A percentile compares a stretch with the other conserved stretches of the same genome.
phyloP scores from a whole-genome alignment of 2,888 invertebrate genomes.

The Epsilonema sp. region DNA sequence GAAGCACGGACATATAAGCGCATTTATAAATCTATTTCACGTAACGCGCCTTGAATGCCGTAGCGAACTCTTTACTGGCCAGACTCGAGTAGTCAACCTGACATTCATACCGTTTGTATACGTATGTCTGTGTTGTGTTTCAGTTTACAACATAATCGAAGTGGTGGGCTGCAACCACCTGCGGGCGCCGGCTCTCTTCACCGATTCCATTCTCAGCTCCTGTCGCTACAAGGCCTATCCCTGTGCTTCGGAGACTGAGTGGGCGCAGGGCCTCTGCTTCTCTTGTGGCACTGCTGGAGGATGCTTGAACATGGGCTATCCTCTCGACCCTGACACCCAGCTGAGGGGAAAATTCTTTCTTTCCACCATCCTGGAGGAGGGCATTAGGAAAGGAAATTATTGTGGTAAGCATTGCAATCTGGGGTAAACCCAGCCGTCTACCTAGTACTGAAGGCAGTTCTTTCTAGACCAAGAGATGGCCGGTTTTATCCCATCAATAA shows the following conservation, averaged over 20 bases:
- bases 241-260: conserved; percentile 58
- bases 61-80: too few relatives aligned
- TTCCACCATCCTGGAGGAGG: background rate
- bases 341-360: background rate
- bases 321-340: background rate
- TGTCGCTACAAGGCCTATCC: conserved; percentile 58
- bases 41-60: too few relatives aligned
- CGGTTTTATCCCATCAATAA: too few relatives aligned
- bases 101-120: too few relatives aligned
- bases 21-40: too few relatives aligned
- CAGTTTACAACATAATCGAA: background rate
- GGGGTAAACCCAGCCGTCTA: too few relatives aligned
- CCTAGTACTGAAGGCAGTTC: too few relatives aligned
- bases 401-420: background rate
- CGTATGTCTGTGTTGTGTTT: too few relatives aligned
- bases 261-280: conserved; percentile 51
- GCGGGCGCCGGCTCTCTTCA: conserved; percentile 58
- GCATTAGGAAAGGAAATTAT: background rate
- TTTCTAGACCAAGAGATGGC: too few relatives aligned
- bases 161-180: conserved; percentile 66
- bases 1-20: too few relatives aligned
- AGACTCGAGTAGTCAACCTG: too few relatives aligned
- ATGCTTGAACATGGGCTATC: background rate
- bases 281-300: background rate
- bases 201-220: conserved; percentile 47